Evolutionary conservation across 2,113 vertebrate species (phyloP), one percentile per base, ranked within the genome.

Genomic region (Paradisaea rubra): DNA sequence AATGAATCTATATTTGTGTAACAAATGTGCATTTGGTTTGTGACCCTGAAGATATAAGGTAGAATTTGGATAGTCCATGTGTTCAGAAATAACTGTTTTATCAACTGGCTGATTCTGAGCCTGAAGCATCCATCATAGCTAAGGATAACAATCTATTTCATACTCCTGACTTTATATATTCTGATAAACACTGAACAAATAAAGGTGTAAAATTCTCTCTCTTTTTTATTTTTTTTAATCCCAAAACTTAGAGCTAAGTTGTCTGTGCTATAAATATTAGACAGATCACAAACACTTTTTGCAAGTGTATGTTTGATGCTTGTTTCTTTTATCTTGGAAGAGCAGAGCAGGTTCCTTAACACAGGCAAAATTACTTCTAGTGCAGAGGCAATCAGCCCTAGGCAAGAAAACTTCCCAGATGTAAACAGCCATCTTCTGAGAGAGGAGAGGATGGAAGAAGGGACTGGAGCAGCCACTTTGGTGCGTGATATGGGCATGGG

Each of bases 1-100:
- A 96, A 94, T 93, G 56, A 94, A 89, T 68, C 49, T 94, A 33
- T 35, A 49, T 93, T 94, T 96, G 59, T 30, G 28, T 76, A 96
- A 92, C 30, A 80, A 88, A 94, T 65, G 69, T 93, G 52, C 69
- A 68, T 91, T 84, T 93, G 21, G 80, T 61, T 95, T 84, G 60
- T 95, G 77, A 81, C 52, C 81, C 83, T 91, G 74, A 96, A 95
- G 89, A 86, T 72, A 66, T 47, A 35, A 89, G 37, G 63, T 53
- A 61, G 60, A 81, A 73, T 87, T 72, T 8, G 21, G 76, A 86
- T 70, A 77, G 89, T 59, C 22, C 30, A 52, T 41, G 63, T 4
- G 4, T 89, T 96, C 94, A 64, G 68, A 87, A 96, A 72, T 73
- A 71, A 37, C 50, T 79, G 4, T 74, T 88, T 88, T 91, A 80